Evolutionary conservation across 23 tunicate genomes (phyloP).

Genomic region (Ciona savignyi): DNA sequence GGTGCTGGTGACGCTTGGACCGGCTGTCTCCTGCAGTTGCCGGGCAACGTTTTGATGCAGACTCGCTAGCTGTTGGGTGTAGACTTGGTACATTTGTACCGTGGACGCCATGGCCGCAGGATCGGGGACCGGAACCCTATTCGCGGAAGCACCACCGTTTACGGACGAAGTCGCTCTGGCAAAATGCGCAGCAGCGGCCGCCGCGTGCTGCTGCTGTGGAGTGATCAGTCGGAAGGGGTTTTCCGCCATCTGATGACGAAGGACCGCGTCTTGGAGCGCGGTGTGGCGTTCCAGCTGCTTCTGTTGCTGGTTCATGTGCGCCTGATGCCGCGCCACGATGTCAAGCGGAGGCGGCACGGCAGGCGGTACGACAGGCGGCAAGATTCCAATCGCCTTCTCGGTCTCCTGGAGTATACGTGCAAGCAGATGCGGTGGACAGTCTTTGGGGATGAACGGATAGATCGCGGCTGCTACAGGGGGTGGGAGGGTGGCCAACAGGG

Average conservation of each 20-base stretch:
- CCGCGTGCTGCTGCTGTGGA: conserved; percentile 13
- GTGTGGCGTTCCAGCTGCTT: conserved; percentile 2
- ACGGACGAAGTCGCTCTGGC: conserved; percentile 5
- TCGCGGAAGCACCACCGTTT: not conserved
- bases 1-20: not conserved
- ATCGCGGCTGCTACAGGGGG: conserved; percentile 5
- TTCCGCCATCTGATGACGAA: conserved; percentile 2
- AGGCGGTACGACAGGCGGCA: not conserved
- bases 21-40: conserved; percentile 8
- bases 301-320: not conserved
- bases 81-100: conserved; percentile 7
- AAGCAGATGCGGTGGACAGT: conserved; percentile 16
- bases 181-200: not conserved
- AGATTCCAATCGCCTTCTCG: not conserved
- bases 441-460: conserved; percentile 1
- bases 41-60: not conserved
- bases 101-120: not conserved
- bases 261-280: conserved; percentile 5
- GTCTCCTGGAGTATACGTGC: conserved; percentile 8
- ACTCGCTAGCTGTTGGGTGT: conserved; percentile 5
- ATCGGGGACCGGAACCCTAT: not conserved
- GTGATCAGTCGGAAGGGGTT: conserved; percentile 7
- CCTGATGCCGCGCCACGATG: not conserved
- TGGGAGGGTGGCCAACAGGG: conserved; percentile 8
- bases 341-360: not conserved